Conservation (phyloP, 2,888 invertebrate genomes). For the Hydrotaea diabolus region DNA sequence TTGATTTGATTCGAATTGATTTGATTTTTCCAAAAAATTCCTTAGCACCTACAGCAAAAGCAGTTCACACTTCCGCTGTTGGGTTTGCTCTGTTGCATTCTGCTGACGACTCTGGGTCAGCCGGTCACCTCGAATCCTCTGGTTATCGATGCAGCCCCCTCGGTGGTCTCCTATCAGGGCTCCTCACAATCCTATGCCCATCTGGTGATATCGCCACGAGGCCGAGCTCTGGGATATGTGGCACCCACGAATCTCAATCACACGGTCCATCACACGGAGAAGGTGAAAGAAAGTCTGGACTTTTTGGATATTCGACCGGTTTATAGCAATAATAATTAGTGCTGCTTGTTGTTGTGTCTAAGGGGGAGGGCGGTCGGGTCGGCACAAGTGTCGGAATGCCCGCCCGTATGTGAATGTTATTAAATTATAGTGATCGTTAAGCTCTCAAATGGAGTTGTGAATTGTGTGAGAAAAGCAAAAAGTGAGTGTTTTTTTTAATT, state of each 20-base stretch:
- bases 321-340: constrained; percentile 68
- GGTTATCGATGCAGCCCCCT: constrained; percentile 75
- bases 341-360: background rate
- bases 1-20: background rate
- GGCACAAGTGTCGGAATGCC: background rate
- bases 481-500: constrained; percentile 23
- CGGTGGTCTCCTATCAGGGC: constrained; percentile 77
- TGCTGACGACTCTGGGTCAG: constrained; percentile 18
- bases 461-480: background rate
- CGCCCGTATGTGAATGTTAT: constrained; percentile 14
- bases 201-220: constrained; percentile 77
- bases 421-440: background rate
- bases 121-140: constrained; percentile 63
- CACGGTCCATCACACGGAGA: constrained; percentile 71
- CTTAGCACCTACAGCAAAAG: background rate
- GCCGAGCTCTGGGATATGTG: constrained; percentile 75
- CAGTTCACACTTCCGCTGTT: constrained; percentile 36
- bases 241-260: constrained; percentile 76
- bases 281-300: constrained; percentile 66
- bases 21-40: background rate
- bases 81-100: constrained; percentile 17
- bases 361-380: too few relatives aligned
- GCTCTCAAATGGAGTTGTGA: constrained; percentile 5
- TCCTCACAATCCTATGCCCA: constrained; percentile 76
- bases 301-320: constrained; percentile 73